phyloP scores from a whole-genome alignment of 2,113 vertebrate genomes.

The Falco punctatus region DNA sequence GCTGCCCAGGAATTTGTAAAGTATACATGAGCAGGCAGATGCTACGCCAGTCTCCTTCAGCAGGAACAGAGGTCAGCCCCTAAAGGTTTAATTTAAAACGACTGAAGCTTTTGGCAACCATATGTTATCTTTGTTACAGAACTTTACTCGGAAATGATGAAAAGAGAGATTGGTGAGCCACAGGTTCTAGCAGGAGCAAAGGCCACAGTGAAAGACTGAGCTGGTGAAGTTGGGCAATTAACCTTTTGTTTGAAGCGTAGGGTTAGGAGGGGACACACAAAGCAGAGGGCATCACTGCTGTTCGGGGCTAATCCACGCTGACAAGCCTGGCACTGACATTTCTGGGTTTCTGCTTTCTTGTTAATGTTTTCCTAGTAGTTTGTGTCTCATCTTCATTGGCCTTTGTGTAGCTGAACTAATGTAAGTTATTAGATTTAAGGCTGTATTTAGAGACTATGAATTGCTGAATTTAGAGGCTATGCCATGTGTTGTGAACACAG shows the following conservation, averaged over 20 bases:
- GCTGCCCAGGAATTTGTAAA: not conserved
- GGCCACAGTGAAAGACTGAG: not conserved
- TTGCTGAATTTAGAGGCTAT: not conserved
- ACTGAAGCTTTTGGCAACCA: not conserved
- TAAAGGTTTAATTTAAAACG: not conserved
- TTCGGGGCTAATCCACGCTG: not conserved
- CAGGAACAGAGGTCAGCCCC: not conserved
- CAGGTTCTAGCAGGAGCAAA: not conserved
- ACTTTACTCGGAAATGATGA: not conserved
- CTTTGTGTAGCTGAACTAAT: not conserved
- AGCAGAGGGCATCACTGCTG: not conserved
- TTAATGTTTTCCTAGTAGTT: not conserved
- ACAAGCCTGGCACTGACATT: not conserved
- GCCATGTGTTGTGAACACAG: not conserved
- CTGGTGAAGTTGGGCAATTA: not conserved
- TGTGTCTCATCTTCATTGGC: not conserved
- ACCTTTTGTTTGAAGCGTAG: not conserved
- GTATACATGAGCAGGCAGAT: not conserved
- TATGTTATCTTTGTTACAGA: not conserved
- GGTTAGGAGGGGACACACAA: not conserved
- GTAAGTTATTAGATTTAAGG: not conserved
- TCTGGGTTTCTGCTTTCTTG: not conserved
- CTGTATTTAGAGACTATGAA: not conserved
- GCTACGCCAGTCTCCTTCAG: not conserved
- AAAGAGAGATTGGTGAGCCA: not conserved